phyloP scores from a whole-genome alignment of 2,888 invertebrate genomes.

The Phrixothrix hirtus region DNA sequence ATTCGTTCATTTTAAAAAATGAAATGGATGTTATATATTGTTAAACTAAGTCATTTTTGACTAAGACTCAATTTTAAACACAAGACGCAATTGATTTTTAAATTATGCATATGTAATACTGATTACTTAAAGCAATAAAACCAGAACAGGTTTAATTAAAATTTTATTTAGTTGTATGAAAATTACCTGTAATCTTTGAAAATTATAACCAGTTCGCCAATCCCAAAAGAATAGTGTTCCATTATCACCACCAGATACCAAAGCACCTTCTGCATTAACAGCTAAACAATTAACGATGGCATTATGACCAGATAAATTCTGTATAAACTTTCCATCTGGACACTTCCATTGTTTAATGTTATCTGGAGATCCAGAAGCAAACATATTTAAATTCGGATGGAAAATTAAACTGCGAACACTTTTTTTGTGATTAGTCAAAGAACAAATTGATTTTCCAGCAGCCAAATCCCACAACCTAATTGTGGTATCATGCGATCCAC shows the following conservation, averaged over 20 bases:
- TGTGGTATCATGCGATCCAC: conserved; percentile 95
- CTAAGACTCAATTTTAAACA: too few species aligned
- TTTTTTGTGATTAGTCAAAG: conserved; percentile 98
- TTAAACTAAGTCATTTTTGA: too few species aligned
- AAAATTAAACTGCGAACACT: conserved; percentile 80
- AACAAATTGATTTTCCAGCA: conserved; percentile 90
- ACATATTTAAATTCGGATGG: conserved; percentile 85
- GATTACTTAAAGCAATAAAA: too few species aligned
- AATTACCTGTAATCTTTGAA: conserved; percentile 84
- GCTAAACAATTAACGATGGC: conserved; percentile 97
- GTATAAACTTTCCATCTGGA: conserved; percentile 96
- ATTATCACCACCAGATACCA: conserved; percentile 98
- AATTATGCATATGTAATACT: too few species aligned
- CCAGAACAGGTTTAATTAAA: too few species aligned
- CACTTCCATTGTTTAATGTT: conserved; percentile 99
- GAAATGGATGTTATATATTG: too few species aligned
- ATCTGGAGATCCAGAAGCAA: conserved; percentile 97
- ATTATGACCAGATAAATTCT: conserved; percentile 95
- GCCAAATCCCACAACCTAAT: conserved; percentile 97
- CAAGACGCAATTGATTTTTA: too few species aligned
- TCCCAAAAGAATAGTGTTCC: conserved; percentile 98
- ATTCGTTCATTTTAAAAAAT: conserved; percentile 7
- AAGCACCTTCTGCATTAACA: conserved; percentile 90
- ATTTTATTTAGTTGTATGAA: too few species aligned
- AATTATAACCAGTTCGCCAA: conserved; percentile 99